Conservation (phyloP, 2,888 invertebrate species). For the Hypena proboscidalis region DNA sequence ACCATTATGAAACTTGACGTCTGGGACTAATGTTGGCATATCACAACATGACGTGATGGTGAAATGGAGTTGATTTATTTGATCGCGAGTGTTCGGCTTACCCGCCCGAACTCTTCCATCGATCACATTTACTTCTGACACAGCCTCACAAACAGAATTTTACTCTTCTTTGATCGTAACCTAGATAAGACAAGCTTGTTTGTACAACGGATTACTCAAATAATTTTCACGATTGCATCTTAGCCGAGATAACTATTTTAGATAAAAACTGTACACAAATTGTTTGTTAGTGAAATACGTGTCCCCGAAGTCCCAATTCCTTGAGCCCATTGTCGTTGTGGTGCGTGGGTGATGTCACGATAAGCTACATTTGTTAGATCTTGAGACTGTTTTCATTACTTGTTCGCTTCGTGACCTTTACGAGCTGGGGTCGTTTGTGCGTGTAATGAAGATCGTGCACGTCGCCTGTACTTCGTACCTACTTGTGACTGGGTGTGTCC, state of each 20-base stretch:
- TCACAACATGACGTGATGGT: constrained; percentile 40
- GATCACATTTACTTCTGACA: constrained; percentile 24
- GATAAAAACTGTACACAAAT: constrained; percentile 52
- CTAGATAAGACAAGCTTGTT: constrained; percentile 29
- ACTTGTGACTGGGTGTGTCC: constrained; percentile 50
- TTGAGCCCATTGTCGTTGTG: constrained; percentile 64
- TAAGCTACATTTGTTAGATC: constrained; percentile 60
- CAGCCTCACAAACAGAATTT: constrained; percentile 19
- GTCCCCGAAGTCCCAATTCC: constrained; percentile 60
- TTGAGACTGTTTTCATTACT: constrained; percentile 58
- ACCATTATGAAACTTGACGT: constrained; percentile 53
- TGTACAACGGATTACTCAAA: constrained; percentile 38
- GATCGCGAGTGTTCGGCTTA: constrained; percentile 19
- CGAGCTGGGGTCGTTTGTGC: constrained; percentile 53
- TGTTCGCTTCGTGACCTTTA: constrained; percentile 57
- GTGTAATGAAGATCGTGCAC: constrained; percentile 64
- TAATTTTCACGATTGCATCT: constrained; percentile 42
- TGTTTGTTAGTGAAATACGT: constrained; percentile 56
- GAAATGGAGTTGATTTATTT: constrained; percentile 36
- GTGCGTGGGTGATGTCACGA: constrained; percentile 70
- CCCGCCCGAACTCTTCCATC: constrained; percentile 27
- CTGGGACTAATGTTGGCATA: constrained; percentile 39
- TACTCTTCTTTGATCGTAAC: constrained; percentile 15
- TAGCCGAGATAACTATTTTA: constrained; percentile 17
- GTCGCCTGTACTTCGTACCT: constrained; percentile 50